Evolutionary conservation across 1,140 invertebrate species (phyloP).

Genomic region (Pararge aegeria): DNA sequence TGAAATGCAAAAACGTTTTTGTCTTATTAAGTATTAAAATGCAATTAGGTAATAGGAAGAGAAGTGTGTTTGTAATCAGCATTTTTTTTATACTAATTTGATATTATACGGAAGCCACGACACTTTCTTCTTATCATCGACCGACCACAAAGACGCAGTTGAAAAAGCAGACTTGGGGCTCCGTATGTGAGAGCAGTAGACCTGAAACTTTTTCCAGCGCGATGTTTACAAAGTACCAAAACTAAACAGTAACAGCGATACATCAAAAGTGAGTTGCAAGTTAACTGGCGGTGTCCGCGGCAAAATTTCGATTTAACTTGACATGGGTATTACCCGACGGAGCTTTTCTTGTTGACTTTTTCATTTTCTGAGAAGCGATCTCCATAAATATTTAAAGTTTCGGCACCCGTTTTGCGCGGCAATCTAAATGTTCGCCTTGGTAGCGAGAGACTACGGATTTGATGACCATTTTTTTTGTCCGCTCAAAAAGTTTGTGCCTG

Average conservation of each 20-base stretch:
- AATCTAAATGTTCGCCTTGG: neutral
- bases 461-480: neutral
- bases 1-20: no score
- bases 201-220: slow-evolving; percentile 57
- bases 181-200: slow-evolving; percentile 38
- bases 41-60: no score
- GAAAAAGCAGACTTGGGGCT: no score
- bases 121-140: no score
- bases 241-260: slow-evolving; percentile 72
- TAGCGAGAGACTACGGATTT: neutral
- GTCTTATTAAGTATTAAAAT: no score
- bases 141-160: no score
- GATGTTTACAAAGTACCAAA: slow-evolving; percentile 60
- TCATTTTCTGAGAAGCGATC: slow-evolving; percentile 42
- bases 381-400: slow-evolving; percentile 36
- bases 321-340: slow-evolving; percentile 33
- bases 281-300: slow-evolving; percentile 56
- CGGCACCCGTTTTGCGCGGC: neutral
- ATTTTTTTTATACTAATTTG: no score
- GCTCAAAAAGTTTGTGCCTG: neutral
- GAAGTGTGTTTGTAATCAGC: no score
- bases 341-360: slow-evolving; percentile 47
- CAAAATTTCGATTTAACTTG: slow-evolving; percentile 58
- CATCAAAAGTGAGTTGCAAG: slow-evolving; percentile 75
- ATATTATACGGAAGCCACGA: no score